Base-by-base conservation (phyloP, 23 tunicate species). In the Aplidium turbinatum region DNA sequence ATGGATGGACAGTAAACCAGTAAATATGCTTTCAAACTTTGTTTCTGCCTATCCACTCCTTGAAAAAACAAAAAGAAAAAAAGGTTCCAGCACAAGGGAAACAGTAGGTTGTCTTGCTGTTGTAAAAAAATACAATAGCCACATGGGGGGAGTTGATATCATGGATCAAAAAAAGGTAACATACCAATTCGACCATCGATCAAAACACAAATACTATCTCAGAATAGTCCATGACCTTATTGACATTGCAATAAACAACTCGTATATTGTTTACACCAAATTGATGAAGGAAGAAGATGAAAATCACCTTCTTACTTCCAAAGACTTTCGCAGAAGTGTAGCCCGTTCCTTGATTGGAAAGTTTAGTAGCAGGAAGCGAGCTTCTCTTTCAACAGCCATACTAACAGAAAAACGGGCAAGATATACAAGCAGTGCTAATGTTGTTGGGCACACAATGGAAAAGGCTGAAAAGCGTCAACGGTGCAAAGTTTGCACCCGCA, bases 161-260 rank as follows among this genome's bases (percentile, higher is more conserved):
- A 60, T 60, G 67, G 67, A 60, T 31, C 35, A 60, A 31, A 60
- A 60, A n/a, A 60, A 60, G 31, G 67, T n/a, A 4, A 60, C 67
- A 7, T 60, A 60, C 35, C 67, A 60, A 31, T 60, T 60, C 31
- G 67, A 60, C 35, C 67, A 60, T 29, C 9, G 67, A 60, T 60
- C 67, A 60, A 60, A 60, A 27, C 7, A 29, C 22, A 60, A 60
- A 29, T 60, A 60, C n/a, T 60, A 60, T 60, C 67, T 60, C 9
- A 26, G 67, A 6, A 31, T 60, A 27, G 35, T 60, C 3, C 31
- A 9, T 60, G 67, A 60, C 31, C 35, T 60, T 26, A 29, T 60
- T 26, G 67, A 60, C 38, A 60, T 60, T 25, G 67, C 67, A 4
- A 31, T 60, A 29, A 60, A 60, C 35, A 60, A 60, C 31, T 29